Evolutionary conservation across 2,888 invertebrate species (phyloP), one percentile per base, ranked within the genome.

Genomic region (Eubasilissa splendida): DNA sequence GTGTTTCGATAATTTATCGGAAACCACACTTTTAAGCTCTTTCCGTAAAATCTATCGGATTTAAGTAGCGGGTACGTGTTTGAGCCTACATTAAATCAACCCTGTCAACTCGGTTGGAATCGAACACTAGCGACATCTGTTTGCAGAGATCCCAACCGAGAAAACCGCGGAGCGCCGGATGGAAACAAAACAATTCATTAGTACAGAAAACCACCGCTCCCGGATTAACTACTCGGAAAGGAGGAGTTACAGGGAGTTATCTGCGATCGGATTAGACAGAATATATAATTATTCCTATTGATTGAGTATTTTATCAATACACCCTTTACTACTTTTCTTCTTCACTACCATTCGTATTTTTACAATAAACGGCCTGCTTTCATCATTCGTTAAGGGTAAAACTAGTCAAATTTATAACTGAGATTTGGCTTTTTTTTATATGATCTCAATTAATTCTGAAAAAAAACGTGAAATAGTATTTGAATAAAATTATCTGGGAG

Each of bases 101-200:
- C 53, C 42, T 70, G 70, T 70, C 56, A 56, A 22, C 42, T 50
- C 58, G 58, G 71, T 65, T 65, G 54, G 63, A 31, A 53, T 76
- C 65, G 76, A 76, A 76, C 76, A 33, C 65, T 76, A 76, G 74
- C 74, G 79, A 74, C 79, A 79, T 79, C 79, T 79, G 73, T 79
- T 73, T 73, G 63, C 33, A 42, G 66, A 65, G 73, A 71, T 56
- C 56, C 60, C 54, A 77, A 74, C 56, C 58, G 33, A 74, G 74
- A 65, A 65, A 65, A 78, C 77, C 77, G 53, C 77, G 52, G 60
- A 50, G 65, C 65, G 63, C 63, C 59, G 73, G 54, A 71, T 79
- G 58, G 59, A 58, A 75, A 79, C 79, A 79, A 75, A 79, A 75
- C 79, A 79, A 79, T 79, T 79, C 79, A 79, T 79, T 79, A 79